These are phyloP conservation scores for Steinernema khuongi DNA, from an alignment of 1,140 invertebrate species.

Conservation along the genomic window DNA sequence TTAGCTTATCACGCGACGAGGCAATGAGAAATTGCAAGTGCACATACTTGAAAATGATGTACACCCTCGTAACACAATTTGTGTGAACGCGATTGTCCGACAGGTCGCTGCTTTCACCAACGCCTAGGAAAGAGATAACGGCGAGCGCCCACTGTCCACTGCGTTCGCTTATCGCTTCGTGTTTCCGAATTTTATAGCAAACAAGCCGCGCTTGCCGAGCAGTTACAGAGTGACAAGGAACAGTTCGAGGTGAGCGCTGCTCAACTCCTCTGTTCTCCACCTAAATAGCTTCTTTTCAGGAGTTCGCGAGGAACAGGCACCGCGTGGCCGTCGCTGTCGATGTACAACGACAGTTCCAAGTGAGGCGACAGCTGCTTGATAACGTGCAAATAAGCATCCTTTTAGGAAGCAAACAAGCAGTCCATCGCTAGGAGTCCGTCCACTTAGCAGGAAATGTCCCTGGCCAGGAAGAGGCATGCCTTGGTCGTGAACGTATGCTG, in stretches of 20 bases:
- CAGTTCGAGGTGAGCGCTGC: conserved; percentile 32
- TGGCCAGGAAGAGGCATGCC: conserved; percentile 35
- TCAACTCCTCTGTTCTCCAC: neutral
- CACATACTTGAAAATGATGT: too few species aligned
- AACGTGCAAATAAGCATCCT: neutral
- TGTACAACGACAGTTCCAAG: conserved; percentile 4
- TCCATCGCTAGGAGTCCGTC: neutral
- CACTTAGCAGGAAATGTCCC: neutral
- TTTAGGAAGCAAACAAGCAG: conserved; percentile 20
- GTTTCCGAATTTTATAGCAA: conserved; percentile 34
- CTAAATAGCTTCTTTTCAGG: conserved; percentile 2
- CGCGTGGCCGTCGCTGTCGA: neutral
- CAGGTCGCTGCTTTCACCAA: too few species aligned
- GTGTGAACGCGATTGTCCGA: too few species aligned
- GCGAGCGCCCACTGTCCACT: neutral
- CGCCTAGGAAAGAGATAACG: neutral
- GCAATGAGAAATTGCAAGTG: too few species aligned
- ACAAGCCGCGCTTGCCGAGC: conserved; percentile 35
- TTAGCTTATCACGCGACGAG: too few species aligned
- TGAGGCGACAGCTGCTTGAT: neutral
- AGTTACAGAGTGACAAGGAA: conserved; percentile 35
- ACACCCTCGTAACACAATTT: too few species aligned
- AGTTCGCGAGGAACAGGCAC: neutral
- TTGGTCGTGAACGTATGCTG: conserved; percentile 54
- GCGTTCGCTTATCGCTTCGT: neutral